Percentiles rank a stretch among this genome's conserved stretches.
Evolutionary conservation across 1,140 invertebrate genomes (phyloP).

Genomic region (Arctopsyche grandis): DNA sequence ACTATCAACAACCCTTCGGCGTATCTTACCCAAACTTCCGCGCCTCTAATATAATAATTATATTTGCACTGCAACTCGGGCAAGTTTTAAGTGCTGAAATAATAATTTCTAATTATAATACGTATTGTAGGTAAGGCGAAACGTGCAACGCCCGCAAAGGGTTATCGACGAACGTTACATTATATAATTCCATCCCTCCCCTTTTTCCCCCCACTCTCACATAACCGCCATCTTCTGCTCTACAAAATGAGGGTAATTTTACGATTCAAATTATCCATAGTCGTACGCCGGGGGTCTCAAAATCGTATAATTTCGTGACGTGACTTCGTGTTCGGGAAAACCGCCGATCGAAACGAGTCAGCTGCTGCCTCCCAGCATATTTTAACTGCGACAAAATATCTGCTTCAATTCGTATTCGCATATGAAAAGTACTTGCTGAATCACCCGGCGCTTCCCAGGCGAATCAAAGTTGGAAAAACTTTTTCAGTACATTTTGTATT

Average conservation of each 20-base stretch:
- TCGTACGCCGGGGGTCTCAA: background rate
- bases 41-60: background rate
- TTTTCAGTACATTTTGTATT: no score
- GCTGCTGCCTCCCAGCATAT: no score
- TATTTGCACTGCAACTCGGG: constrained; percentile 20
- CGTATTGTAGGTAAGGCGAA: background rate
- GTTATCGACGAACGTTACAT: constrained; percentile 25
- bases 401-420: no score
- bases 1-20: background rate
- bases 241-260: constrained; percentile 31
- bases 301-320: constrained; percentile 31
- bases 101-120: constrained; percentile 42
- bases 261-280: constrained; percentile 34
- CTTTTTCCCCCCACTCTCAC: background rate
- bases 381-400: no score
- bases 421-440: no score
- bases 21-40: background rate
- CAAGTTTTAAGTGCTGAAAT: constrained; percentile 46
- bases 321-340: constrained; percentile 14
- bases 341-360: no score
- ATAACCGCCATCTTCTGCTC: background rate
- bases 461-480: no score
- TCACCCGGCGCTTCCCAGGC: no score
- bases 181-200: background rate
- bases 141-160: constrained; percentile 11